Evolutionary conservation across 1,140 invertebrate species (phyloP).

Genomic region (Caenorhabditis briggsae): DNA sequence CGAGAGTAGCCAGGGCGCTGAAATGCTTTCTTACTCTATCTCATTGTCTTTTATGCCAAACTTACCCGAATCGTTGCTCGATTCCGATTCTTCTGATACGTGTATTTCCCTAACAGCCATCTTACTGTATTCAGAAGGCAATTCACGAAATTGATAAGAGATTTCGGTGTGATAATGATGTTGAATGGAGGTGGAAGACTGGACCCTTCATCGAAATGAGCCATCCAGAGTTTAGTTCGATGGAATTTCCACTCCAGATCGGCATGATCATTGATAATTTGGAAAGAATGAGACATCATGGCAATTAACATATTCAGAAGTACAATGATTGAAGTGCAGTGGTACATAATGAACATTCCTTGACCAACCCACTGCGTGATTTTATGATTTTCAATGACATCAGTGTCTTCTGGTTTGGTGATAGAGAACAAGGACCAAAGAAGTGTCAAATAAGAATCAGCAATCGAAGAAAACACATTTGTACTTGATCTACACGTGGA

Average conservation of each 20-base stretch:
- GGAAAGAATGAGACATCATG: slow-evolving; percentile 82
- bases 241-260: slow-evolving; percentile 82
- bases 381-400: slow-evolving; percentile 71
- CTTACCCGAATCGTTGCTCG: slow-evolving; percentile 75
- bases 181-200: slow-evolving; percentile 82
- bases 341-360: slow-evolving; percentile 74
- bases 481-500: slow-evolving; percentile 67
- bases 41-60: neutral
- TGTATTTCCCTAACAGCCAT: slow-evolving; percentile 74
- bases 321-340: slow-evolving; percentile 81
- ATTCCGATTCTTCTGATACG: slow-evolving; percentile 70
- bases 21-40: slow-evolving; percentile 1
- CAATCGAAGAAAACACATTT: slow-evolving; percentile 78
- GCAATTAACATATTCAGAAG: slow-evolving; percentile 82
- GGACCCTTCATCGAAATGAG: slow-evolving; percentile 81
- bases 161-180: slow-evolving; percentile 81
- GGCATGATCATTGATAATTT: slow-evolving; percentile 82
- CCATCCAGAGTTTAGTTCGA: slow-evolving; percentile 82
- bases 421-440: slow-evolving; percentile 82
- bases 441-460: slow-evolving; percentile 80
- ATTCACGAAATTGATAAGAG: slow-evolving; percentile 79
- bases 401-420: slow-evolving; percentile 79
- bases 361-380: slow-evolving; percentile 74
- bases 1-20: slow-evolving; percentile 75
- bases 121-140: slow-evolving; percentile 71